A percentile compares a stretch with the other conserved stretches of the same genome.
These are phyloP conservation scores for Ophraella communa DNA, from an alignment of 2,888 invertebrate species.

Conservation along the genomic window DNA sequence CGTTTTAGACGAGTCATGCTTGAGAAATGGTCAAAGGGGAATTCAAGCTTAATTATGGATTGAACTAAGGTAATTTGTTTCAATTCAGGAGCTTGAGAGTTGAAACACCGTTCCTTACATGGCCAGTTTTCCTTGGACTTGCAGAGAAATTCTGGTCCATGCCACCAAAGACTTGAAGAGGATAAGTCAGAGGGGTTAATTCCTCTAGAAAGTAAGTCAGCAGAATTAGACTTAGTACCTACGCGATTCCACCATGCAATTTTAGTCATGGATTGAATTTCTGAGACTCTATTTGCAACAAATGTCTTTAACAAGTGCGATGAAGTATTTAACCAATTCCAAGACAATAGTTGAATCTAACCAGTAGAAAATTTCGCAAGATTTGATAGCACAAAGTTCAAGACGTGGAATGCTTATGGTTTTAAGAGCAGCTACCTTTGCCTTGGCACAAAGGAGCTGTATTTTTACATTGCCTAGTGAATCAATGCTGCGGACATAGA, in stretches of 20 bases:
- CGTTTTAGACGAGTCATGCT: no score
- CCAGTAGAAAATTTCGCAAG: neutral
- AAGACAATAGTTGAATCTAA: neutral
- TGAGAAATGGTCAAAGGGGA: no score
- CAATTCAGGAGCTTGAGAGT: neutral
- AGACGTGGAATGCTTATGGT: no score
- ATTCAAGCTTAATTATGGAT: no score
- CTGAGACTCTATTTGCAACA: neutral
- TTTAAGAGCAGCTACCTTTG: no score
- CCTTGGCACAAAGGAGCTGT: no score
- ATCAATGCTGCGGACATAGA: neutral
- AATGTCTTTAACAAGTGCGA: neutral
- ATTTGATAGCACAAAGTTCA: no score
- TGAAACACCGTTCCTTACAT: neutral
- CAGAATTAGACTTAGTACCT: neutral
- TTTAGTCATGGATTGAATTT: neutral
- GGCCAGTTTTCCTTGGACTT: neutral
- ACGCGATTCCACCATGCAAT: neutral
- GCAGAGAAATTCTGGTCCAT: neutral
- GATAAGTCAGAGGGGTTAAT: no score
- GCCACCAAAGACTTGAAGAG: neutral
- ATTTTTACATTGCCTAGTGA: neutral
- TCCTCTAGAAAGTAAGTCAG: neutral
- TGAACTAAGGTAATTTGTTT: no score
- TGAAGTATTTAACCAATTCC: neutral